Evolutionary conservation across 2,888 invertebrate species (phyloP).

Genomic region (Strigamia maritima): DNA sequence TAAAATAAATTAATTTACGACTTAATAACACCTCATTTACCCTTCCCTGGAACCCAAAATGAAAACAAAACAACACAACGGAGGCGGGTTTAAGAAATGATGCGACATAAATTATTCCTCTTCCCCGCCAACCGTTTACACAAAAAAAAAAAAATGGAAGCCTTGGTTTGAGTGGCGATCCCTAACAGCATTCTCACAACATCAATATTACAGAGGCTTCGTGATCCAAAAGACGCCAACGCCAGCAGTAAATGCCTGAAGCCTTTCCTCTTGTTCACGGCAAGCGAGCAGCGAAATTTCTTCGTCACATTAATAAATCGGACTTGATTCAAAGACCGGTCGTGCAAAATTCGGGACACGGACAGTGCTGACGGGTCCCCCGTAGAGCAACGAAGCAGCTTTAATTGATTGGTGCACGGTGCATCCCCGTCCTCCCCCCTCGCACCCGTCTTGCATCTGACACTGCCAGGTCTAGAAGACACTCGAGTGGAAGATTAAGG

Average conservation of each 20-base stretch:
- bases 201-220: constrained; percentile 9
- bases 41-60: not conserved
- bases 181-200: constrained; percentile 21
- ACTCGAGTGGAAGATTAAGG: constrained; percentile 16
- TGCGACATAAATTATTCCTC: constrained; percentile 20
- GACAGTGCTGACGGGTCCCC: constrained; percentile 22
- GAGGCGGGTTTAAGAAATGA: not conserved
- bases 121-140: not conserved
- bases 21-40: constrained; percentile 22
- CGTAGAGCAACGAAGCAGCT: constrained; percentile 9
- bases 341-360: not conserved
- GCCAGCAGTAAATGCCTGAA: not conserved
- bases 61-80: not conserved
- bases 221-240: not conserved
- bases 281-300: not conserved
- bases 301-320: not conserved
- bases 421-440: too few relatives aligned
- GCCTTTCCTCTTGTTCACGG: not conserved
- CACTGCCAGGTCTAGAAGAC: constrained; percentile 13
- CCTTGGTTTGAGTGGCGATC: constrained; percentile 2
- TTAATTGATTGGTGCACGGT: constrained; percentile 7
- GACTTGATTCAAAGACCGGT: not conserved
- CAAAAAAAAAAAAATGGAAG: not conserved
- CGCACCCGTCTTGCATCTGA: not conserved
- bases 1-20: constrained; percentile 14